These are phyloP conservation scores for Denticeps clupeoides DNA, from an alignment of 2,797 vertebrate species.

Conservation along the genomic window DNA sequence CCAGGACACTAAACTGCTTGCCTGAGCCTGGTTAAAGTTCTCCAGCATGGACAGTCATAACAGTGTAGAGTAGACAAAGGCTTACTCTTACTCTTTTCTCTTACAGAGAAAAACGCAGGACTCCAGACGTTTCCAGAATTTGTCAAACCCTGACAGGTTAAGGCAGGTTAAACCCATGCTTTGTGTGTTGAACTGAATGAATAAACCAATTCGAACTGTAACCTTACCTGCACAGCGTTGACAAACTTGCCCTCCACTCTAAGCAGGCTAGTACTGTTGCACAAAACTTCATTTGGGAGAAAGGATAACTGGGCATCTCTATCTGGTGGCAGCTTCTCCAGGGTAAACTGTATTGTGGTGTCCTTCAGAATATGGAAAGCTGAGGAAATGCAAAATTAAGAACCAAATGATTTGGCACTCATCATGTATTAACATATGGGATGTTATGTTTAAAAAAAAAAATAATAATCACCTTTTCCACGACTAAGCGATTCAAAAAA, in stretches of 20 bases:
- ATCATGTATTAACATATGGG: neutral
- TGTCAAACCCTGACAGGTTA: too few species aligned
- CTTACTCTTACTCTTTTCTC: too few species aligned
- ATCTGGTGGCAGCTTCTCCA: constrained; percentile 78
- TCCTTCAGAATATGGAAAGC: constrained; percentile 95
- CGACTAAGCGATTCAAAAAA: constrained; percentile 85
- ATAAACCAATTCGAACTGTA: neutral
- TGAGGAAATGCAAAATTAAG: constrained; percentile 30
- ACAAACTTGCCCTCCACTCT: constrained; percentile 86
- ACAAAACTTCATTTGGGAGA: constrained; percentile 62
- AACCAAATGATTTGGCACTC: neutral
- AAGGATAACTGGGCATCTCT: constrained; percentile 61
- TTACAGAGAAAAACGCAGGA: too few species aligned
- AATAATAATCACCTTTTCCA: constrained; percentile 71
- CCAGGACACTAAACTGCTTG: too few species aligned
- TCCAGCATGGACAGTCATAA: too few species aligned
- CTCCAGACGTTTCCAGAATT: too few species aligned
- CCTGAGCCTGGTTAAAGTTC: too few species aligned
- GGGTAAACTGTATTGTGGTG: constrained; percentile 83
- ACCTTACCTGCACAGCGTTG: constrained; percentile 82
- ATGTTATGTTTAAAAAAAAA: neutral
- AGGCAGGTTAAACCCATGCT: too few species aligned
- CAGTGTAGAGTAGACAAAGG: too few species aligned
- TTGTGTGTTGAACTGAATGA: neutral
- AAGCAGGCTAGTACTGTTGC: constrained; percentile 68